A percentile compares a stretch with the other conserved stretches of the same genome.
Evolutionary conservation across 2,888 invertebrate species (phyloP).

Genomic region (Epinotia brunnichana): DNA sequence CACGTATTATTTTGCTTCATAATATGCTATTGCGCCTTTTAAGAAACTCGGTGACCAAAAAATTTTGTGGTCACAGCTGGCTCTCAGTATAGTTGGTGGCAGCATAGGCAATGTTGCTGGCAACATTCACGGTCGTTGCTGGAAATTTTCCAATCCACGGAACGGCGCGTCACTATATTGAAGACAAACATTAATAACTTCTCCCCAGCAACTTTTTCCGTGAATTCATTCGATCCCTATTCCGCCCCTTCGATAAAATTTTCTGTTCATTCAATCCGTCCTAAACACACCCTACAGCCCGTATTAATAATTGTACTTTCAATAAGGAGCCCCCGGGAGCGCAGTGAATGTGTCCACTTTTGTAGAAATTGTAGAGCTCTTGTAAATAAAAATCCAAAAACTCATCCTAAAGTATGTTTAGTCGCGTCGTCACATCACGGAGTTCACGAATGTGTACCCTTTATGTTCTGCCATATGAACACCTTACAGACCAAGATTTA

Average conservation of each 20-base stretch:
- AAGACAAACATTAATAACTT: slow-evolving; percentile 7
- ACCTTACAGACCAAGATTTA: not conserved
- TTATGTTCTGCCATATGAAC: too few relatives aligned
- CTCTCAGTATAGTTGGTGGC: too few relatives aligned
- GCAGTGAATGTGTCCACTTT: not conserved
- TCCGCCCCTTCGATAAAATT: slow-evolving; percentile 15
- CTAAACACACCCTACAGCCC: not conserved
- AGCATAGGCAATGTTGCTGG: too few relatives aligned
- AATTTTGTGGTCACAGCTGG: too few relatives aligned
- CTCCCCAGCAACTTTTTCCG: not conserved
- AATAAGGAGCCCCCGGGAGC: not conserved
- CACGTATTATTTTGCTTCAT: too few relatives aligned
- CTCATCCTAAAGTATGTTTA: too few relatives aligned
- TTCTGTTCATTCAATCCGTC: slow-evolving; percentile 9
- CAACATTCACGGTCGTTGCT: too few relatives aligned
- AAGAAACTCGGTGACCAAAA: too few relatives aligned
- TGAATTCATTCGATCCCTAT: slow-evolving; percentile 3
- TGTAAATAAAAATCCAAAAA: not conserved
- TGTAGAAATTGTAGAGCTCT: not conserved
- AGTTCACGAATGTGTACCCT: too few relatives aligned
- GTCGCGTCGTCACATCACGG: not conserved
- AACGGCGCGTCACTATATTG: not conserved
- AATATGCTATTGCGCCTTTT: too few relatives aligned
- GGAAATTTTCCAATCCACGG: too few relatives aligned
- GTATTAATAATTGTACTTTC: not conserved